These are phyloP conservation scores for Spilogale gracilis DNA, from an alignment of 2,113 vertebrate genomes.

Conservation along the genomic window DNA sequence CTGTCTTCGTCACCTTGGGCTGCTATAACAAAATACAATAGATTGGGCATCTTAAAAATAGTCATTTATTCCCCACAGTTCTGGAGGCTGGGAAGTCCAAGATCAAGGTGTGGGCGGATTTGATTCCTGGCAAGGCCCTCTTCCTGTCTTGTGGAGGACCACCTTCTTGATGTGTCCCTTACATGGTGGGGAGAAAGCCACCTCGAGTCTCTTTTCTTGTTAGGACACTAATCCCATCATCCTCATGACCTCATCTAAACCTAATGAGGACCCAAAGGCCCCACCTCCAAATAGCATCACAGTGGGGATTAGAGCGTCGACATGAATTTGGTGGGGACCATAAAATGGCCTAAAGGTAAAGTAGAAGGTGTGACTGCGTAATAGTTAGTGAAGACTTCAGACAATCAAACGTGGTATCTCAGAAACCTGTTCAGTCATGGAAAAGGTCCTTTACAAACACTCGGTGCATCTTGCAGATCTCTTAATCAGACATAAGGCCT, in stretches of 20 bases:
- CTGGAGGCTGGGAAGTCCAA: neutral
- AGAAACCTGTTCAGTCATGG: neutral
- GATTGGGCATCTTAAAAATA: neutral
- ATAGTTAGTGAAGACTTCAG: neutral
- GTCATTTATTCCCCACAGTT: neutral
- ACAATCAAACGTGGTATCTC: neutral
- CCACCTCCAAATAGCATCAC: neutral
- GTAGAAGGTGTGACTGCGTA: neutral
- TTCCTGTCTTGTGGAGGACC: neutral
- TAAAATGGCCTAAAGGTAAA: neutral
- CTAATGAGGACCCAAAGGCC: neutral
- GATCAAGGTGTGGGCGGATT: neutral
- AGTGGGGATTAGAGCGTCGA: neutral
- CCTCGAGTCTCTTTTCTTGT: neutral
- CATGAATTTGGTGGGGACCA: neutral
- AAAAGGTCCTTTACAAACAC: neutral
- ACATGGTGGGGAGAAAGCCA: neutral
- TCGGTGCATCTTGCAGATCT: neutral
- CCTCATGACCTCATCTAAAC: neutral
- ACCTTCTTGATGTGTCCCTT: neutral
- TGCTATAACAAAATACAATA: neutral
- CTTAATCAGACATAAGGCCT: neutral
- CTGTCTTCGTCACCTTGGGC: neutral
- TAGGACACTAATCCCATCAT: neutral
- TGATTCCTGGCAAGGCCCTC: neutral